Evolutionary conservation across 2,888 invertebrate species (phyloP), one percentile per base, ranked within the genome.

Genomic region (Limnephilus rhombicus): DNA sequence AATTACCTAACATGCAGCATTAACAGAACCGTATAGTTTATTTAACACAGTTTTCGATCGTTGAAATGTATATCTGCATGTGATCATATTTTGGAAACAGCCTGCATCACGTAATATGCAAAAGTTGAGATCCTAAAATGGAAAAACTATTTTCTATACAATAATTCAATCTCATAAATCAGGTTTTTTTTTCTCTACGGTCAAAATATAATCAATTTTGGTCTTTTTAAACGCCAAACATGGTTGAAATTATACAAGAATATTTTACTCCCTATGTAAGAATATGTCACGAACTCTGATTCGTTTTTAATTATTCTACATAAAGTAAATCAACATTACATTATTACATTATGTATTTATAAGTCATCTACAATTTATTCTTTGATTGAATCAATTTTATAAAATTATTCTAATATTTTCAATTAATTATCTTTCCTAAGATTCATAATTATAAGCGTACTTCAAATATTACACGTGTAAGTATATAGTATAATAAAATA

Each of bases 391-490:
- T 91, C 91, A 86, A 85, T 83, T 53, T 90, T 90, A 85, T 85
- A 90, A 90, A 90, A 90, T 90, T 90, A 90, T 45, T 49, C 90
- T 90, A 90, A 91, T 91, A 88, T 87, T 41, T 83, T 91, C 41
- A 83, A 87, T 91, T 90, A 91, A 86, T 83, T 91, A 91, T 89
- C 80, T 91, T 45, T 81, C 92, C 86, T 92, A 92, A 89, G 89
- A 89, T 89, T 92, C 89, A 93, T 93, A 91, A 88, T 92, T 90
- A 92, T 93, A 93, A 93, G 93, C 93, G 93, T 93, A 93, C 92
- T 93, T 93, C 91, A 92, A 93, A 91, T 93, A 93, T 91, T 91
- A 91, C 53, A 90, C 18, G 82, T 90, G 81, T 90, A 81, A 82
- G 68, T 68, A 86, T 85, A 34, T 85, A 90, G 34, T 90, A 85